Base-by-base conservation (phyloP, 1,140 invertebrate genomes). In the Campodea augens region DNA sequence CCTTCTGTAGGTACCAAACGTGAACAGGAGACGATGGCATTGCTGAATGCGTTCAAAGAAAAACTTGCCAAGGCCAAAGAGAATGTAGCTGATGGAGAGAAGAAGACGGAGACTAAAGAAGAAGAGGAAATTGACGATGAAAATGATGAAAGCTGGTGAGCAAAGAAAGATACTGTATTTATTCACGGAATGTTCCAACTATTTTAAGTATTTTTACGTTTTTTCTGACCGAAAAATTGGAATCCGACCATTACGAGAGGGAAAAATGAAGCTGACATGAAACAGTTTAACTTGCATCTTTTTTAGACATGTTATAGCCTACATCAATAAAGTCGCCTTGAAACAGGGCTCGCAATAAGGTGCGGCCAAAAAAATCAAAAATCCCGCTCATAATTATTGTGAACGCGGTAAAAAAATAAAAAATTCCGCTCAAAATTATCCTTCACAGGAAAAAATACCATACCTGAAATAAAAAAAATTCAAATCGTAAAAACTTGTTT, bases 31-130 rank as follows among this genome's bases (percentile, higher is more conserved):
- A 92, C 89, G 0, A 60, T 90, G 38, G 64, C 75, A 25, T 56
- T 93, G 22, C 60, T 96, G 32, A 73, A 74, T 0, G 86, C 86
- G 60, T 96, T 97, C 56, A 78, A 78, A 58, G 73, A 66, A 2
- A 87, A 83, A 62, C 60, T 93, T 21, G 66, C 73, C 38, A 65
- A 64, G 3, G 72, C 72, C 1, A 80, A 78, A 56, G 71, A 79
- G 51, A 71, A 72, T 49, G 46, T 47, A 45, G 53, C 50, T 27
- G 55, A 59, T 15, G 52, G 60, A 32, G 57, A 59, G 22, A 54
- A 57, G 38, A 44, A 58, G 51, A 57, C 53, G 52, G 59, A 64
- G 51, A 53, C 57, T 25, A 54, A 61, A 50, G 49, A 63, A 55
- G 51, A 52, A 49, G 53, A 56, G 41, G 53, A 60, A n/a, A 47